These are phyloP conservation scores for Periophthalmodon schlosseri DNA, from an alignment of 2,113 vertebrate species.

Conservation along the genomic window DNA sequence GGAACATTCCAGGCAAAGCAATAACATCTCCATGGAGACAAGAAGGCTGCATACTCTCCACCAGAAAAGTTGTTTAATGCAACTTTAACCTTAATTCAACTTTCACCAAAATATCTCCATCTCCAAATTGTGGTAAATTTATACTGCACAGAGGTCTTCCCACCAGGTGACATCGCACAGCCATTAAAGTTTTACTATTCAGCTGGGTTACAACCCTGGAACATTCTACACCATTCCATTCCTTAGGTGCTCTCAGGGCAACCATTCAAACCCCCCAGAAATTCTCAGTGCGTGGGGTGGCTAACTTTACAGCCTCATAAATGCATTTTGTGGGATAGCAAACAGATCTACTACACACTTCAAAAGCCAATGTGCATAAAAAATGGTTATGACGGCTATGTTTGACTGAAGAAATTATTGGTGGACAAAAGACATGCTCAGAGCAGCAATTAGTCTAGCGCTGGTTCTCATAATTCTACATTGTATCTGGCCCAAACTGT, in stretches of 20 bases:
- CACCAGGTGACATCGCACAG: conserved; percentile 51
- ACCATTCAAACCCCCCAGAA: conserved; percentile 36
- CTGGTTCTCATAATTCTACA: too few relatives aligned
- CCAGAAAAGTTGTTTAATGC: not conserved
- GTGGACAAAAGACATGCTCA: too few relatives aligned
- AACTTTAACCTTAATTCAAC: not conserved
- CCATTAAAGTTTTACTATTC: conserved; percentile 51
- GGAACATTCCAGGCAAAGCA: not conserved
- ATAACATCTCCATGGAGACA: not conserved
- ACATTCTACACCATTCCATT: conserved; percentile 47
- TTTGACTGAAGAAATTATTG: not conserved
- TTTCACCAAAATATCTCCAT: not conserved
- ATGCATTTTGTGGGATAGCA: conserved; percentile 33
- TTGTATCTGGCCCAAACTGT: too few relatives aligned
- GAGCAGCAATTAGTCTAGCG: too few relatives aligned
- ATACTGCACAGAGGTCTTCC: conserved; percentile 56
- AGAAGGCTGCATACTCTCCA: not conserved
- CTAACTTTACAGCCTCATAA: conserved; percentile 35
- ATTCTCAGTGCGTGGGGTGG: conserved; percentile 36
- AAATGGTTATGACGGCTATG: not conserved
- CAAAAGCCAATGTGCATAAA: conserved; percentile 17
- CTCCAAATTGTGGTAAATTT: conserved; percentile 39
- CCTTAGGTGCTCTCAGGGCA: conserved; percentile 45
- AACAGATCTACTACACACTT: conserved; percentile 23
- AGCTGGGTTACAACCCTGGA: conserved; percentile 46